Evolutionary conservation across 1,140 invertebrate species (phyloP), one percentile per base, ranked within the genome.

Genomic region (Chrysomallon squamiferum): DNA sequence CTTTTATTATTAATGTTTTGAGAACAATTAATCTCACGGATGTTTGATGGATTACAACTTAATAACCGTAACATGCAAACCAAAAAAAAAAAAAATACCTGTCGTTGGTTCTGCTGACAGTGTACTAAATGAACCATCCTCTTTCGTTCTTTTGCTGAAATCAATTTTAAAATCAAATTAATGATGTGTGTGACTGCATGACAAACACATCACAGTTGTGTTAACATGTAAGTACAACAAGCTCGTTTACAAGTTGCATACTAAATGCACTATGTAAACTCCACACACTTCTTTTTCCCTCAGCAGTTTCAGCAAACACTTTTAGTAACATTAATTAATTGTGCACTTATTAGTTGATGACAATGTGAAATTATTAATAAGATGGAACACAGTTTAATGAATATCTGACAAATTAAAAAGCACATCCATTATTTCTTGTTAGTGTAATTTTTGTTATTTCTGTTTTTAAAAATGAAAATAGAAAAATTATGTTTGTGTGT

Each of bases 101-200:
- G 62, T 32, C 56, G 73, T 62, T 65, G 69, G 64, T 27, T 69
- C 66, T 5, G 45, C 18, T 29, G n/a, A n/a, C n/a, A 30, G 43
- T 6, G 59, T 61, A 52, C 69, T 67, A 72, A 75, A 75, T n/a
- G 57, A 32, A 43, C 71, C 73, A 35, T 72, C 73, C 35, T 65
- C 50, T 58, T 59, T 38, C 30, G 18, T 22, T 18, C 41, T 59
- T 45, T 59, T 59, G 9, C 58, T 59, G 58, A 59, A 59, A 59
- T 25, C 5, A 0, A 22, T 20, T 54, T 3, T 4, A 27, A 15
- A 27, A 54, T 27, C 22, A 27, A 5, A 20, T 54, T 13, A 54
- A 25, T 20, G 7, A 27, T n/a, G n/a, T n/a, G n/a, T n/a, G n/a
- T n/a, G n/a, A n/a, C n/a, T n/a, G n/a, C n/a, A n/a, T n/a, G n/a